Evolutionary conservation across 2,797 vertebrate genomes (phyloP), one percentile per base, ranked within the genome.

Genomic region (Staurois parvus): DNA sequence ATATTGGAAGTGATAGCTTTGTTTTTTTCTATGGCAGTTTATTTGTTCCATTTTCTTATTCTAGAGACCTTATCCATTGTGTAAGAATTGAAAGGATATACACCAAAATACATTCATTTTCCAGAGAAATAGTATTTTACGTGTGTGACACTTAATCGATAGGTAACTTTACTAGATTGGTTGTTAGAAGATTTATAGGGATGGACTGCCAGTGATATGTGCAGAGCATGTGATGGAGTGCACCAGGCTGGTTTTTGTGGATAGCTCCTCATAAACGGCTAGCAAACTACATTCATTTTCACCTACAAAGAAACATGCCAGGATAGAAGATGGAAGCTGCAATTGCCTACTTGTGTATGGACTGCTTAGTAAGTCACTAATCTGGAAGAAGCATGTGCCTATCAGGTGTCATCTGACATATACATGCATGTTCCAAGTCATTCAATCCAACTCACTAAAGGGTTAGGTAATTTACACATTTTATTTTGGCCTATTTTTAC

Each of bases 111-210:
- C 56, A 64, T 79, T n/a, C 26, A 72, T 42, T 79, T 72, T 73
- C 19, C 26, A 72, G 13, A 30, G 37, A 24, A 34, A 28, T 72
- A 79, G 21, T 84, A 78, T 84, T 37, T 79, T 30, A 73, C 32
- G 42, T 40, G 29, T 45, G 67, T 79, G 83, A 66, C 83, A 79
- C 24, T 15, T 64, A 84, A 84, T 84, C 83, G 72, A 79, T 79
- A 73, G 28, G 10, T 84, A 68, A 30, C 67, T 62, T 72, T 40
- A 76, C n/a, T 52, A 59, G 64, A 70, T 62, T n/a, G 29, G 30
- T 79, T 84, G 34, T 62, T 72, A 34, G 37, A 45, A 62, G 48
- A 34, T 40, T 84, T 84, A 77, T 78, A 76, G 56, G 34, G 52
- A 73, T 73, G 70, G 30, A 79, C 72, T 45, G 21, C 68, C 42